These are phyloP conservation scores for Ammodytes dubius DNA, from an alignment of 2,113 vertebrate species.

Conservation along the genomic window DNA sequence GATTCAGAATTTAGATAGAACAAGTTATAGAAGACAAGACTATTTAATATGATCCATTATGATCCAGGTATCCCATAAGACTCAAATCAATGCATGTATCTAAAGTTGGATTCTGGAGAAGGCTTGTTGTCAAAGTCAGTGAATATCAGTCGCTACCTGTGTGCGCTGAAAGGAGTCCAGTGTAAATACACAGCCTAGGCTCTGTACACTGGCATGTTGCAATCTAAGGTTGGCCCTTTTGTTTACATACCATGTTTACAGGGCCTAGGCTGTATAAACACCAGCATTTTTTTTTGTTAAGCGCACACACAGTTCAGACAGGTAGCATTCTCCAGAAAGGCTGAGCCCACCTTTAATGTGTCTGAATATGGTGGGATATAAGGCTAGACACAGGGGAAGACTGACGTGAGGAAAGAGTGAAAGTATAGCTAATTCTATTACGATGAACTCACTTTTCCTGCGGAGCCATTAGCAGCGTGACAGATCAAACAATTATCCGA, in stretches of 20 bases:
- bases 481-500: conserved; percentile 36
- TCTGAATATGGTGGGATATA: background rate
- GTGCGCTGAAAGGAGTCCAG: too few relatives aligned
- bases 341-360: background rate
- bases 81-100: background rate
- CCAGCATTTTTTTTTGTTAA: too few relatives aligned
- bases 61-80: background rate
- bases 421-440: conserved; percentile 11
- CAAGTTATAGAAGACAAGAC: background rate
- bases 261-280: too few relatives aligned
- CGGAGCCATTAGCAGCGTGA: background rate
- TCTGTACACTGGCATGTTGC: too few relatives aligned
- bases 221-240: too few relatives aligned
- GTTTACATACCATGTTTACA: too few relatives aligned
- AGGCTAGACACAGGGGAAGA: conserved; percentile 9
- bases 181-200: too few relatives aligned
- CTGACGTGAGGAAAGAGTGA: conserved; percentile 16
- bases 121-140: too few relatives aligned
- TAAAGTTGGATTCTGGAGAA: too few relatives aligned
- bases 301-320: too few relatives aligned
- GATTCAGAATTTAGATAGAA: conserved; percentile 15
- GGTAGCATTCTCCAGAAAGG: too few relatives aligned
- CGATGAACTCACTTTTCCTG: conserved; percentile 23
- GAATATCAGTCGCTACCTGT: too few relatives aligned
- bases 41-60: background rate